Percentiles rank a stretch among this genome's conserved stretches.
Conservation (phyloP, 2,113 vertebrate species). For the Pseudorhombus dupliciocellatus region DNA sequence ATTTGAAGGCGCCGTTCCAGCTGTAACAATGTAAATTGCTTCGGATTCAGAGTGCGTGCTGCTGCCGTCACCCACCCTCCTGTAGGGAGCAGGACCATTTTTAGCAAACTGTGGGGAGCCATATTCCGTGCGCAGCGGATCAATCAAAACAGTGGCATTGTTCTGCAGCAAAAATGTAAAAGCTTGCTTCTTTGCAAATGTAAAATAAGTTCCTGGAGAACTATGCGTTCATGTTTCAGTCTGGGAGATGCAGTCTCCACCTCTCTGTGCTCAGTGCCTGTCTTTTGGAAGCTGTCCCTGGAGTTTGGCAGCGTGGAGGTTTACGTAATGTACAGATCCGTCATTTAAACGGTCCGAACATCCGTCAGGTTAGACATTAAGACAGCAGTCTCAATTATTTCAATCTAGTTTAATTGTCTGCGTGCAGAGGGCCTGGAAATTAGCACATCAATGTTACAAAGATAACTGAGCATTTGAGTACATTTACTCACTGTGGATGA, state of each 20-base stretch:
- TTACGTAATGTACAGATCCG: slow-evolving; percentile 1
- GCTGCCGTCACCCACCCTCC: slow-evolving; percentile 61
- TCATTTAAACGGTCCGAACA: slow-evolving; percentile 5
- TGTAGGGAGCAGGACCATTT: slow-evolving; percentile 52
- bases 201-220: not conserved
- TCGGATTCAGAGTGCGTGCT: slow-evolving; percentile 64
- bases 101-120: slow-evolving; percentile 46
- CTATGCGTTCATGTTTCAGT: not conserved
- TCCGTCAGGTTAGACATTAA: not conserved
- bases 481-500: not conserved
- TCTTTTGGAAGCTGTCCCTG: slow-evolving; percentile 6
- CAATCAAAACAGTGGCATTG: slow-evolving; percentile 40
- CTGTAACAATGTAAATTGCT: slow-evolving; percentile 74
- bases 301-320: not conserved
- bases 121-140: slow-evolving; percentile 37
- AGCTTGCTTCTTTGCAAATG: slow-evolving; percentile 9
- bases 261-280: not conserved
- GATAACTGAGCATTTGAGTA: not conserved
- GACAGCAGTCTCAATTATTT: not conserved
- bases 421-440: not conserved
- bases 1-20: slow-evolving; percentile 58
- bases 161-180: slow-evolving; percentile 33
- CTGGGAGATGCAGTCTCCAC: slow-evolving; percentile 4
- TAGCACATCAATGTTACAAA: not conserved
- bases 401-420: not conserved